Conservation (phyloP, 2,797 vertebrate species). For the Sebastes itinus region DNA sequence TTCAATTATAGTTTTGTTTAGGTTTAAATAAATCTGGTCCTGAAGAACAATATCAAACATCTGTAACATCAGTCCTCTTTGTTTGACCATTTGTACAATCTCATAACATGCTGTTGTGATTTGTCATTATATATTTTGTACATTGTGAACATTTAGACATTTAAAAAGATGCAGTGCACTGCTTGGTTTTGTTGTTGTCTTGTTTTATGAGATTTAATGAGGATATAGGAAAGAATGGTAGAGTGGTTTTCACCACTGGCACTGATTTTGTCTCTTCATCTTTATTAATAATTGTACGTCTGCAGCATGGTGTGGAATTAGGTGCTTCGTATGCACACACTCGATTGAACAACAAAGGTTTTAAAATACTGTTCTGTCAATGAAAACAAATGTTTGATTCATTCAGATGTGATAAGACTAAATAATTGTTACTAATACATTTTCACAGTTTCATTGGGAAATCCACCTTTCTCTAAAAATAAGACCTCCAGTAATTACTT, state of each 20-base stretch:
- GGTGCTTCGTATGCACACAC: neutral
- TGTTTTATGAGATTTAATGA: neutral
- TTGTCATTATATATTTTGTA: neutral
- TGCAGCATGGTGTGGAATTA: neutral
- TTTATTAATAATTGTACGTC: neutral
- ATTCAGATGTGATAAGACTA: neutral
- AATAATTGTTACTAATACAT: neutral
- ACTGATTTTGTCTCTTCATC: neutral
- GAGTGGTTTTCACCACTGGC: neutral
- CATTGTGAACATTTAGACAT: neutral
- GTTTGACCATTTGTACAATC: neutral
- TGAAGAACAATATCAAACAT: neutral
- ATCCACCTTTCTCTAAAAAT: neutral
- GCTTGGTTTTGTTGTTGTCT: neutral
- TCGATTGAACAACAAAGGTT: neutral
- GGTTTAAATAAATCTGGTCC: neutral
- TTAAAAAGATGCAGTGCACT: neutral
- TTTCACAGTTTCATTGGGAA: neutral
- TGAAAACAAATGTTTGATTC: neutral
- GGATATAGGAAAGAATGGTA: neutral
- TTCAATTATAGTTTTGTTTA: conserved; percentile 8
- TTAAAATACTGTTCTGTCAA: neutral
- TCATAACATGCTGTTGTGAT: neutral
- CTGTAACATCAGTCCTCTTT: neutral
- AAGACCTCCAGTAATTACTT: neutral